Evolutionary conservation across 1,140 invertebrate species (phyloP), one percentile per base, ranked within the genome.

Genomic region (Coenobita brevimanus): DNA sequence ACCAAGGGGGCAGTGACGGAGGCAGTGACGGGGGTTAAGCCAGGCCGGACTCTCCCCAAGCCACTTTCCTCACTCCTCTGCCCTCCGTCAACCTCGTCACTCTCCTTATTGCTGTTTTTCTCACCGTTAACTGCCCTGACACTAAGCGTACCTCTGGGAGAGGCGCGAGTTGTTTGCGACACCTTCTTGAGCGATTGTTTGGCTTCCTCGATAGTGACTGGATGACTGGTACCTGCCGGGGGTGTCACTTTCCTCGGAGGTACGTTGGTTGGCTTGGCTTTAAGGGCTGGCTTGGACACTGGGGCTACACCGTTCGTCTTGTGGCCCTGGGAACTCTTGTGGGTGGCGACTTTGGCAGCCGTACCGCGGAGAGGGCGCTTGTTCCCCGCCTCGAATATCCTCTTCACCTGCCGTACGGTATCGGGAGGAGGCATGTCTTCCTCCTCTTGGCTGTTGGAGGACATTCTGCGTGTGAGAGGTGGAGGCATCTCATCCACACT

Each of bases 361-460:
- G 89, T 80, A 38, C 82, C 82, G 3, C 89, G 43, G 15, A 60
- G 60, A 38, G 89, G 50, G 2, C 57, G 30, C 8, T 67, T 57
- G 17, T 64, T 78, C 21, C 36, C 69, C 13, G 94, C 94, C 92
- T 98, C 97, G 92, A 98, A 98, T 91, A 97, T 95, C 91, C 95
- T 95, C 89, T 97, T 94, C 0, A 96, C 96, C 67, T 96, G 96
- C 91, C 96, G 96, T 57, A 97, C 97, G 69, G 97, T 94, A 94
- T 97, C 97, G 0, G 96, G 95, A 2, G 96, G 96, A 1, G 97
- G 97, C 27, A 97, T 94, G 89, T 97, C 97, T 0, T 95, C 95
- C 62, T 97, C 96, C 84, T 95, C 95, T 81, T 96, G 93, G 71
- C 69, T 88, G 36, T 88, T 71, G 57, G 84, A 73, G 17, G 75